Evolutionary conservation across 2,113 vertebrate genomes (phyloP).

Genomic region (Mixornis gularis): DNA sequence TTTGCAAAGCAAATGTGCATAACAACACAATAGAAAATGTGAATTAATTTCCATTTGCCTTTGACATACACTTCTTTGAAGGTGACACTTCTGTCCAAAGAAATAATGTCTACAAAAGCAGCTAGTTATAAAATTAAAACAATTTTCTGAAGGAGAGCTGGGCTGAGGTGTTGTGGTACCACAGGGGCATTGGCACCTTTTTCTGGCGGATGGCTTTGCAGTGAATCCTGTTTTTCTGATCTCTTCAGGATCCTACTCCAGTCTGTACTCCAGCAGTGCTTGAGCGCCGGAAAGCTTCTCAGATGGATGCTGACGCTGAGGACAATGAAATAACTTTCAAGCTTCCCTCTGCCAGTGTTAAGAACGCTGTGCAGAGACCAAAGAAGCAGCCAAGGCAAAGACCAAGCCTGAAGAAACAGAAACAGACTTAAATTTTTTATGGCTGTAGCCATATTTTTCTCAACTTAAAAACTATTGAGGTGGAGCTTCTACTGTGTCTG

Average conservation of each 20-base stretch:
- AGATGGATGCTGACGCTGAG: constrained; percentile 59
- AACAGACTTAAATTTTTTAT: not conserved
- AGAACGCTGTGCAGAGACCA: not conserved
- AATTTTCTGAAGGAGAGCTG: not conserved
- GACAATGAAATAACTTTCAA: constrained; percentile 79
- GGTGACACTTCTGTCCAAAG: not conserved
- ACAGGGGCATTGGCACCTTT: not conserved
- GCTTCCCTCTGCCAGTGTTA: constrained; percentile 36
- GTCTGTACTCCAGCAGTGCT: constrained; percentile 86
- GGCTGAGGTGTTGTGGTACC: not conserved
- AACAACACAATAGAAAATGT: not conserved
- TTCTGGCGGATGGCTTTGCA: not conserved
- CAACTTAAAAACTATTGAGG: not conserved
- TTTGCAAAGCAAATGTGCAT: not conserved
- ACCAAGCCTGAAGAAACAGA: constrained; percentile 11
- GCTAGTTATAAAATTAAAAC: not conserved
- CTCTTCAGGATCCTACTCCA: constrained; percentile 79
- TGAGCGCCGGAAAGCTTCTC: constrained; percentile 78
- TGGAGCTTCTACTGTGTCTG: not conserved
- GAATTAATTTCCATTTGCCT: not conserved
- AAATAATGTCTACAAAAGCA: not conserved
- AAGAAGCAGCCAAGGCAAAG: constrained; percentile 20
- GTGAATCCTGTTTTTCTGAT: not conserved
- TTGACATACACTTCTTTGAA: not conserved
- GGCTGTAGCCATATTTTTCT: not conserved